Evolutionary conservation across 2,113 vertebrate species (phyloP), one percentile per base, ranked within the genome.

Genomic region (Larimichthys polyactis): DNA sequence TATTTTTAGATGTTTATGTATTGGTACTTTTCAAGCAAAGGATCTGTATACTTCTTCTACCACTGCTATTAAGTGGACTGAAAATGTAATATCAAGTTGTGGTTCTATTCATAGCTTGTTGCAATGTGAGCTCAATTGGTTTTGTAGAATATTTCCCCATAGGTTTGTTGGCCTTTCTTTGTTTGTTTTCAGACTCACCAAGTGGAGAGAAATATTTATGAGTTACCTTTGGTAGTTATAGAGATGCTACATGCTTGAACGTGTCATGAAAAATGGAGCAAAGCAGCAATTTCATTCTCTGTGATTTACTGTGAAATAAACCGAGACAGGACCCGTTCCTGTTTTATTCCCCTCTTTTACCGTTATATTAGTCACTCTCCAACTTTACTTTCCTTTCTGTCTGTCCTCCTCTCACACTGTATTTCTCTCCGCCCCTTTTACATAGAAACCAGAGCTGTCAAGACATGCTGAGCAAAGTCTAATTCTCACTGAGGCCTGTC

Each of bases 391-490:
- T 79, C 22, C 27, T 0, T 49, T 27, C 40, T 17, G 9, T 22
- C 22, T 29, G 8, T 43, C 54, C 29, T 43, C 54, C 11, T 20
- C 24, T 27, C 51, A 51, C 44, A 4, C 32, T 62, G 11, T 29
- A 19, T 76, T 73, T 70, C 54, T 58, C 77, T 57, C 52, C 79
- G 24, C 59, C 63, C 43, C 4, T 68, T 55, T 75, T 24, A 44
- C 69, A 67, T 27, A 68, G 68, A 87, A 86, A 75, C 64, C 22
- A 43, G 77, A 75, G 63, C 67, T 84, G 89, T 82, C 71, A 24
- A 20, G 70, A 84, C 87, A 67, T 57, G 87, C 83, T 27, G 75
- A 85, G 62, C 81, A 69, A 75, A 80, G 83, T 80, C 32, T 54
- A 43, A 71, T 75, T 86, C 70, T 67, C 67, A 43, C 48, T 20